These are phyloP conservation scores for Pachypeltis micranthus DNA, from an alignment of 1,140 invertebrate species.

Conservation along the genomic window DNA sequence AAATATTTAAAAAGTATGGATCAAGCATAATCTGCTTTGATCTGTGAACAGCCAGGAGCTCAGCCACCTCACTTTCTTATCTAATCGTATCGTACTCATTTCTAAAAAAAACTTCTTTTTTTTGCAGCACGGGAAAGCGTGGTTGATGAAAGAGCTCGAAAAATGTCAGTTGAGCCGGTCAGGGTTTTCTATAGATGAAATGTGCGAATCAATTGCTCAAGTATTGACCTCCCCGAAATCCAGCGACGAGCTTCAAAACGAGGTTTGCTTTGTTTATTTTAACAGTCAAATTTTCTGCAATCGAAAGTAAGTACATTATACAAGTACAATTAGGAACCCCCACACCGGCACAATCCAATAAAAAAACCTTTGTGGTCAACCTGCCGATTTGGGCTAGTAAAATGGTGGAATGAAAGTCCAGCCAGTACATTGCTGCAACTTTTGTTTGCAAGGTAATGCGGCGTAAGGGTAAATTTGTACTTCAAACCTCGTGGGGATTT, in stretches of 20 bases:
- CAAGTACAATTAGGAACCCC: not conserved
- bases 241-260: conserved; percentile 68
- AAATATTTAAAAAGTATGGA: no score
- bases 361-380: not conserved
- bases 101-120: no score
- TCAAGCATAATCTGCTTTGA: no score
- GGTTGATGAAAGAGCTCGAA: conserved; percentile 45
- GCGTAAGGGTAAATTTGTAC: no score
- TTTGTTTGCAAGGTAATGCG: no score
- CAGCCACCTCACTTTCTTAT: no score
- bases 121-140: conserved; percentile 43
- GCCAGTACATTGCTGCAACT: no score
- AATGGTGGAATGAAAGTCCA: not conserved
- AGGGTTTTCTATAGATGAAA: conserved; percentile 43
- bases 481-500: no score
- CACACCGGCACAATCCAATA: not conserved
- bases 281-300: no score
- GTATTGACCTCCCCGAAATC: conserved; percentile 48
- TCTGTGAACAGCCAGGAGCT: no score
- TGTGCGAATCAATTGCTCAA: conserved; percentile 45
- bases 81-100: no score
- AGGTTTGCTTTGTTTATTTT: conserved; percentile 38
- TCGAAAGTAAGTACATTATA: not conserved
- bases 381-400: not conserved
- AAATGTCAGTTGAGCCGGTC: conserved; percentile 36